These are phyloP conservation scores for Drosophila truncata DNA, from an alignment of 1,140 invertebrate genomes.

Conservation along the genomic window DNA sequence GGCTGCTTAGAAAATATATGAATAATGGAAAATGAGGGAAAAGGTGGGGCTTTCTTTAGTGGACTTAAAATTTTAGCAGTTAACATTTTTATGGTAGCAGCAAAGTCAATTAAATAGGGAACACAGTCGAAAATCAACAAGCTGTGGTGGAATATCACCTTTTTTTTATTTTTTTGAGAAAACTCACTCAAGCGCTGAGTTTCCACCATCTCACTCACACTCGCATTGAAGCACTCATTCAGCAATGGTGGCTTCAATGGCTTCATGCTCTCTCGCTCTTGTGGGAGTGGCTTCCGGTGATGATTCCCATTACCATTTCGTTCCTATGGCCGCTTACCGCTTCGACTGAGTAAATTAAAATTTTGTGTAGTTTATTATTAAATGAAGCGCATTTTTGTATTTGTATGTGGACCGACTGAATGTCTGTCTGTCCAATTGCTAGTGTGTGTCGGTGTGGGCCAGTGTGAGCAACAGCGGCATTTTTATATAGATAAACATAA, in stretches of 20 bases:
- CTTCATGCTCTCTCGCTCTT: conserved; percentile 18
- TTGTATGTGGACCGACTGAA: conserved; percentile 55
- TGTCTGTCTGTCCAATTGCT: conserved; percentile 26
- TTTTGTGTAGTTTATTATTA: conserved; percentile 85
- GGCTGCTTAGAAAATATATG: conserved; percentile 29
- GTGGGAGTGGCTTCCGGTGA: conserved; percentile 55
- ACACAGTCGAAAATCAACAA: conserved; percentile 57
- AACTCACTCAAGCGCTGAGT: conserved; percentile 39
- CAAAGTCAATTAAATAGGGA: conserved; percentile 54
- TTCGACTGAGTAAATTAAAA: conserved; percentile 82
- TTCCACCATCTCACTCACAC: conserved; percentile 13
- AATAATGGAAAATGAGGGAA: background rate
- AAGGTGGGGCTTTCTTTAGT: conserved; percentile 10
- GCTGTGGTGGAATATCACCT: conserved; percentile 45
- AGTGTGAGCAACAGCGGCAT: conserved; percentile 37
- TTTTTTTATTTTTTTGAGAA: background rate
- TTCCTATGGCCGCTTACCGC: conserved; percentile 37
- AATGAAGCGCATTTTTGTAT: conserved; percentile 84
- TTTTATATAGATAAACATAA: conserved; percentile 53
- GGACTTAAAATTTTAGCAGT: conserved; percentile 31
- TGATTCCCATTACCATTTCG: conserved; percentile 42
- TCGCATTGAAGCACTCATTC: conserved; percentile 22
- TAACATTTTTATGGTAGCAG: conserved; percentile 30
- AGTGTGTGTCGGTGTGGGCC: conserved; percentile 10
- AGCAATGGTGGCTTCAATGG: conserved; percentile 50